A percentile compares a stretch with the other conserved stretches of the same genome.
Conservation (phyloP, 1,140 invertebrate species). For the Drosophila tropicalis region DNA sequence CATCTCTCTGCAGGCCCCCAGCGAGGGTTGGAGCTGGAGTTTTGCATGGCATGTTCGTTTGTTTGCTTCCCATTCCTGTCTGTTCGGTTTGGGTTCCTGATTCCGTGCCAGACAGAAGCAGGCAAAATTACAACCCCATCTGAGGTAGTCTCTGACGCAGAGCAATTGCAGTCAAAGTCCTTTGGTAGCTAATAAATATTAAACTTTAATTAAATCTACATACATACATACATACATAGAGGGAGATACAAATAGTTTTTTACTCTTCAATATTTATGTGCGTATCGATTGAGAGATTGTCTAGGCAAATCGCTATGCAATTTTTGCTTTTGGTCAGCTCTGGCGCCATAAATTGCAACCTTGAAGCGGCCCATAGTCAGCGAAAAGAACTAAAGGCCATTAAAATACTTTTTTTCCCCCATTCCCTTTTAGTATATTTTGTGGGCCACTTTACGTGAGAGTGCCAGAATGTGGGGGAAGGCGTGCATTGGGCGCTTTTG, state of each 20-base stretch:
- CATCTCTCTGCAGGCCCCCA: not conserved
- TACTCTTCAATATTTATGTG: slow-evolving; percentile 70
- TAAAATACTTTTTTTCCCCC: slow-evolving; percentile 61
- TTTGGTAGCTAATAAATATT: slow-evolving; percentile 79
- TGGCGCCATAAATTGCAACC: slow-evolving; percentile 72
- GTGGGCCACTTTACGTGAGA: slow-evolving; percentile 52
- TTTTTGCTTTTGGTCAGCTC: slow-evolving; percentile 68
- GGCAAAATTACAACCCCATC: slow-evolving; percentile 13
- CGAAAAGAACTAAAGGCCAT: slow-evolving; percentile 69
- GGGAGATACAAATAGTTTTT: slow-evolving; percentile 40
- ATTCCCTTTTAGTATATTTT: slow-evolving; percentile 43
- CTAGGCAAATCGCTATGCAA: slow-evolving; percentile 56
- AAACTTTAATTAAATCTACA: slow-evolving; percentile 76
- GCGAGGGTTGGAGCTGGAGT: not conserved
- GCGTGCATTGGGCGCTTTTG: slow-evolving; percentile 13
- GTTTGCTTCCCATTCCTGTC: slow-evolving; percentile 21
- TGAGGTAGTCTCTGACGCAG: slow-evolving; percentile 19
- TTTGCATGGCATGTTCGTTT: slow-evolving; percentile 17
- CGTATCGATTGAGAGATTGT: slow-evolving; percentile 54
- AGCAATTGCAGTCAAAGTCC: slow-evolving; percentile 69
- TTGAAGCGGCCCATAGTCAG: slow-evolving; percentile 57
- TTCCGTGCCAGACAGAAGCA: slow-evolving; percentile 48
- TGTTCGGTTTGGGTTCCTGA: slow-evolving; percentile 46
- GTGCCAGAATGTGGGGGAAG: not conserved
- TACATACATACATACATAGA: not conserved